Evolutionary conservation across 35 echinoderm and acorn worm species (phyloP).

Genomic region (Heliocidaris tuberculata): DNA sequence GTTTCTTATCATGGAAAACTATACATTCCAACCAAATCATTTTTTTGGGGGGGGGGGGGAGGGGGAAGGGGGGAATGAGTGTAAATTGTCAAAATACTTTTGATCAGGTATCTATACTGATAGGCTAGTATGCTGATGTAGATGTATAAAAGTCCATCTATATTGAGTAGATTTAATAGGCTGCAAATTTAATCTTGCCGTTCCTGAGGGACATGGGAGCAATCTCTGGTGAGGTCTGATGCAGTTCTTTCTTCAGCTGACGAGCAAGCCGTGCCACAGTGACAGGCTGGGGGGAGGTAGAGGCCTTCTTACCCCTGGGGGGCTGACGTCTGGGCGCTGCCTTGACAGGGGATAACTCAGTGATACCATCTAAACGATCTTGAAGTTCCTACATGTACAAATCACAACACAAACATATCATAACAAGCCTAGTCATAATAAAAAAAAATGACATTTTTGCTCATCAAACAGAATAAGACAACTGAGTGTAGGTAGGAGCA

Average conservation of each 20-base stretch:
- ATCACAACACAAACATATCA: not conserved
- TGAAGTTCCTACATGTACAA: conserved; percentile 34
- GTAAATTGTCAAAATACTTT: too few relatives aligned
- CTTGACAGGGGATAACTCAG: not conserved
- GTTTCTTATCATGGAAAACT: too few relatives aligned
- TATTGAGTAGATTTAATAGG: not conserved
- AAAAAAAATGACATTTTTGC: too few relatives aligned
- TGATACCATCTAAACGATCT: conserved; percentile 27
- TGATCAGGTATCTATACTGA: too few relatives aligned
- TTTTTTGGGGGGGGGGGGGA: too few relatives aligned
- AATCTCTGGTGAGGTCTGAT: conserved; percentile 23
- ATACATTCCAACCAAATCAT: too few relatives aligned
- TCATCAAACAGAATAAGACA: too few relatives aligned
- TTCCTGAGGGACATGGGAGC: conserved; percentile 15
- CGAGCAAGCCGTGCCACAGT: conserved; percentile 23
- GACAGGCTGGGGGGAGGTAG: not conserved
- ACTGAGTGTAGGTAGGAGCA: too few relatives aligned
- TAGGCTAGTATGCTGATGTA: too few relatives aligned
- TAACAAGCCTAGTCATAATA: too few relatives aligned
- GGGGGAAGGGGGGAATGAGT: too few relatives aligned
- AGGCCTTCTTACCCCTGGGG: not conserved
- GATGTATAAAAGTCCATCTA: too few relatives aligned
- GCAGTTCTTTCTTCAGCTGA: conserved; percentile 43
- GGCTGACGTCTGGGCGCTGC: not conserved
- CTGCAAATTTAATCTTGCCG: conserved; percentile 33